Base-by-base conservation (phyloP, 1,140 invertebrate genomes). In the Colletes latitarsis region DNA sequence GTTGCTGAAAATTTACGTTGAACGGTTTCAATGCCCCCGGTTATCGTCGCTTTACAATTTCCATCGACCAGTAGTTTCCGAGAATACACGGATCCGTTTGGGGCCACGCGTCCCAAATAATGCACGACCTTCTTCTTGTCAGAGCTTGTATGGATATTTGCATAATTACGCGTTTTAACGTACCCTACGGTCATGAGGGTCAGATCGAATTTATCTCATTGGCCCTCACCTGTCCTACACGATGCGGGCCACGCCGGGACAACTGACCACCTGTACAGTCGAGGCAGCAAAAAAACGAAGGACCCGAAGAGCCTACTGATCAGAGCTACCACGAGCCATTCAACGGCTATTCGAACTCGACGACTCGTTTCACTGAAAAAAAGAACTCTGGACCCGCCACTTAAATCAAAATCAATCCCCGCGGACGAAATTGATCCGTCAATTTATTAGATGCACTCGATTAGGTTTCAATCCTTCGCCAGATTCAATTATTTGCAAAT, bases 171-270 rank as follows among this genome's bases (percentile, higher is more conserved):
- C 82, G 82, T 86, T 90, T 75, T 82, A 88, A 88, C 82, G 86
- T 84, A 86, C 83, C 89, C 85, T 82, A 66, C 86, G 85, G 72
- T 83, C 88, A 93, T 93, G 89, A 91, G 92, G 92, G 92, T 91
- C 88, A 92, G 92, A 93, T 93, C 92, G 90, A 92, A 93, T 92
- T 92, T 92, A 92, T 92, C 91, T 92, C 88, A 88, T 88, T 90
- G 89, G 88, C 88, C 90, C 91, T 92, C 92, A 93, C 92, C 92
- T 93, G 92, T 92, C 91, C 88, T 78, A 82, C 82, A 85, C 83
- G 69, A 93, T 93, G 92, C 92, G 92, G 92, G 92, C 87, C 84
- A 83, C 82, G 70, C 78, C 70, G 89, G 83, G 88, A 90, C 90
- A 90, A 92, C 92, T 92, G 92, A 91, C 92, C 92, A 93, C 82